Conservation (phyloP, 35 echinoderm and acorn worm genomes). For the Hemicentrotus pulcherrimus region DNA sequence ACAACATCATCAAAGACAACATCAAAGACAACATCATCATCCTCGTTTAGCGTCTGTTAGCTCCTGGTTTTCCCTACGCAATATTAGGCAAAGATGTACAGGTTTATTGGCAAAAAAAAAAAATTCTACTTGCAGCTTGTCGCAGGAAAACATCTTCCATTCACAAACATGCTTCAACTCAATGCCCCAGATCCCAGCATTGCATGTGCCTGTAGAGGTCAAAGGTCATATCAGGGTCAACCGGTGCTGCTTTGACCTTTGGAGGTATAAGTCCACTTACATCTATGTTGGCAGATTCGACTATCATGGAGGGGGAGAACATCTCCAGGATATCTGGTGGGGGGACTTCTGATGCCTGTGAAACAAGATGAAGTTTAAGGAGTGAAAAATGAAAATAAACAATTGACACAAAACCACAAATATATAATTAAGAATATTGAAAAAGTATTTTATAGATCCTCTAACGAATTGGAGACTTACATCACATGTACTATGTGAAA, state of each 20-base stretch:
- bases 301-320: conserved; percentile 52
- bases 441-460: too few species aligned
- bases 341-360: conserved; percentile 56
- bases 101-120: too few species aligned
- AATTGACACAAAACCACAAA: not conserved
- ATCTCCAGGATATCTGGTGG: conserved; percentile 52
- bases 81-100: too few species aligned
- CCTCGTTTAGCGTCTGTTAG: too few species aligned
- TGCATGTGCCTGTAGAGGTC: conserved; percentile 61
- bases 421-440: too few species aligned
- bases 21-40: too few species aligned
- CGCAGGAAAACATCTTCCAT: not conserved
- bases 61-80: too few species aligned
- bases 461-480: too few species aligned
- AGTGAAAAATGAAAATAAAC: not conserved
- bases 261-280: conserved; percentile 7
- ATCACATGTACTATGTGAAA: too few species aligned
- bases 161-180: not conserved
- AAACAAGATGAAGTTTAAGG: not conserved
- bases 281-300: conserved; percentile 50
- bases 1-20: too few species aligned
- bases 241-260: not conserved
- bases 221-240: conserved; percentile 48
- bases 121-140: too few species aligned
- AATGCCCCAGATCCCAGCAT: conserved; percentile 48